Evolutionary conservation across 1,140 invertebrate species (phyloP), one percentile per base, ranked within the genome.

Genomic region (Drosophila quadrilineata): DNA sequence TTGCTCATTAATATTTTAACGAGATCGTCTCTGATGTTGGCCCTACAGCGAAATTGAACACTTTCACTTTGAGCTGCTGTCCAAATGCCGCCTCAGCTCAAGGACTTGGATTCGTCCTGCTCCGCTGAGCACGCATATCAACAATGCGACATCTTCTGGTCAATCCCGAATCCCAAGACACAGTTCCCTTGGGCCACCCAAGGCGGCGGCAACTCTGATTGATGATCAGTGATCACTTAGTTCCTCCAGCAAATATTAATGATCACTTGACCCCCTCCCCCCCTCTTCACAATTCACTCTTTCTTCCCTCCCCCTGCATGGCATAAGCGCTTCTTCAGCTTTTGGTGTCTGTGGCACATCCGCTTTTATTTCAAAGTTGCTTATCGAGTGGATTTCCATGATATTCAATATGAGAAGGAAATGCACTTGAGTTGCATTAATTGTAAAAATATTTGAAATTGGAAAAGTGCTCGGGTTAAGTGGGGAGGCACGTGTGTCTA

Each of bases 41-140:
- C n/a, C n/a, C n/a, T n/a, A n/a, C n/a, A 9, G 28, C 16, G 79
- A 63, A 84, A 85, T 85, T 45, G 69, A 66, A 85, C 58, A 84
- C 77, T 84, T 85, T 85, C 77, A 71, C 74, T 84, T 77, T 84
- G 79, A 70, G 2, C 10, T n/a, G n/a, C n/a, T n/a, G n/a, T n/a
- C n/a, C n/a, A 38, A 64, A 31, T 63, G 57, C 79, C 77, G 77
- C 73, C n/a, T n/a, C n/a, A n/a, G n/a, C n/a, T n/a, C n/a, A 45
- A 84, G 72, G 56, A 76, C 31, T 50, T 49, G 16, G 24, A 48
- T 52, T 65, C 22, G 38, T 46, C 26, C 26, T 65, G 76, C 36
- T 46, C 43, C 56, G 22, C 6, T 14, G 28, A 48, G 28, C 40
- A 28, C 24, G 19, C 49, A 12, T 60, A 40, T 36, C 17, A 67